phyloP scores from a whole-genome alignment of 1,140 invertebrate genomes.

The Stegodyphus mimosarum region DNA sequence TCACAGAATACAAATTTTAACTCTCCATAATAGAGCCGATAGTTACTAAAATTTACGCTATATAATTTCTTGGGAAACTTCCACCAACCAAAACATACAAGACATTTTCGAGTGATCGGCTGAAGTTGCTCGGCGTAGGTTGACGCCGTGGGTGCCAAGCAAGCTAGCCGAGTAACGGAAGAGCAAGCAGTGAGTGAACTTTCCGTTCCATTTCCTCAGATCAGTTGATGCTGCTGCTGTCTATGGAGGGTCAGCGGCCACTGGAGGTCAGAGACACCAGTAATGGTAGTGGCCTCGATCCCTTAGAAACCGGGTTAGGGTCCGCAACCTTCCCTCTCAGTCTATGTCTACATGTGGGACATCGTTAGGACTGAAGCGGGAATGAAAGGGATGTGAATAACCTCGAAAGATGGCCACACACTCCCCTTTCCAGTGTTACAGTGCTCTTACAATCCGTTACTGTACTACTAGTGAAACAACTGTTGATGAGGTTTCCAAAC shows the following conservation, averaged over 20 bases:
- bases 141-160: constrained; percentile 21
- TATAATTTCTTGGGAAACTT: too few species aligned
- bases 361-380: background rate
- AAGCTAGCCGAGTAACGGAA: constrained; percentile 21
- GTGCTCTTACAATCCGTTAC: constrained; percentile 23
- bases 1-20: too few species aligned
- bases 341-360: constrained; percentile 41
- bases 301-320: constrained; percentile 55
- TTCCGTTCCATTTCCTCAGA: constrained; percentile 58
- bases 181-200: constrained; percentile 50
- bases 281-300: constrained; percentile 59
- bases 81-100: background rate
- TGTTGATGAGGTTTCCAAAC: too few species aligned
- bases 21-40: too few species aligned
- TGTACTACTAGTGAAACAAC: constrained; percentile 27
- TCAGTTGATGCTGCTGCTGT: constrained; percentile 44
- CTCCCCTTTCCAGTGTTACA: background rate
- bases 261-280: constrained; percentile 52
- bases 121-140: constrained; percentile 1
- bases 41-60: too few species aligned
- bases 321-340: constrained; percentile 55
- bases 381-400: constrained; percentile 60
- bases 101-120: too few species aligned
- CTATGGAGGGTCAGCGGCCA: constrained; percentile 55
- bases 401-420: constrained; percentile 32